Evolutionary conservation across 2,113 vertebrate genomes (phyloP), one percentile per base, ranked within the genome.

Genomic region (Gadus macrocephalus): DNA sequence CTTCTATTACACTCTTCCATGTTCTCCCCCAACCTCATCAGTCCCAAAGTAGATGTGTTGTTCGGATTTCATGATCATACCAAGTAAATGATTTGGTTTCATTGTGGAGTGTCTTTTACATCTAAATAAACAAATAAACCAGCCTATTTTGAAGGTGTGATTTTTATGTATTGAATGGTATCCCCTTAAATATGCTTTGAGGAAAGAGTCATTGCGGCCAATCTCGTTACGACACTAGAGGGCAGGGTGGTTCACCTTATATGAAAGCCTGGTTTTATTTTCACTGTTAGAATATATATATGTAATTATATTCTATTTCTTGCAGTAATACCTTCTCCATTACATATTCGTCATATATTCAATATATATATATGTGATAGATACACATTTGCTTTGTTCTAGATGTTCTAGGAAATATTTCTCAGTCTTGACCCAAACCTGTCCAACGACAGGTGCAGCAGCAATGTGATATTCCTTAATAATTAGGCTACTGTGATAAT

Each of bases 81-180:
- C 90, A 91, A 96, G 87, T 94, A 95, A 96, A 93, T 93, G 91
- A 93, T 93, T 96, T 95, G 95, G 93, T 97, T 99, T 96, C 95
- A 93, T 97, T 98, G 96, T 98, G 95, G 93, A 96, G 93, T 98
- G 95, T 94, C 92, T 27, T 94, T 95, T 96, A 98, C 95, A 96
- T 94, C 94, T 85, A 98, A 98, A 61, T 99, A 98, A 99, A 98
- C 80, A 78, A 87, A 88, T 87, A 88, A 87, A 90, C 85, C 86
- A 83, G 89, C 85, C 25, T 64, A 69, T 59, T 12, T 22, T 55
- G 17, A 17, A 67, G 27, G 9, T 16, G 19, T 16, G 16, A 3
- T 14, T 20, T 19, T 11, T 56, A 8, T 55, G 8, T 20, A 55
- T 72, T 15, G 6, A 17, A 15, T 27, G 3, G 25, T 63, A 15